A percentile compares a stretch with the other conserved stretches of the same genome.
phyloP scores from a whole-genome alignment of 2,797 vertebrate species.

The Coracias cyanogaster region DNA sequence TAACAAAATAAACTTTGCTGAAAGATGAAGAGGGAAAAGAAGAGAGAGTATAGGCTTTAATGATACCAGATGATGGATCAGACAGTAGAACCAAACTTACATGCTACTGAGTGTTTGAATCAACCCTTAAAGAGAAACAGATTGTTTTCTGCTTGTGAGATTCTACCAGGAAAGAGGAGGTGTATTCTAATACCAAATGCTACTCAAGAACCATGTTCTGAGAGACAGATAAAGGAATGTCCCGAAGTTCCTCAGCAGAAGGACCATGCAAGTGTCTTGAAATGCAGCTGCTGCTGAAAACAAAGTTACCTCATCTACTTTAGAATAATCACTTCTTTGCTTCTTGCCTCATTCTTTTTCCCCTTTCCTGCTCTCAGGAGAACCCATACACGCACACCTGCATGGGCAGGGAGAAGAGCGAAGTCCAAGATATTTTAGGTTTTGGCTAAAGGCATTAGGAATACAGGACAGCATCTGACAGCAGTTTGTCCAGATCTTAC shows the following conservation, averaged over 20 bases:
- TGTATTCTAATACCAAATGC: not conserved
- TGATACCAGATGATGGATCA: not conserved
- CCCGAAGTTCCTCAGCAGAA: not conserved
- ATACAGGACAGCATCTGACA: not conserved
- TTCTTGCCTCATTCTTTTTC: not conserved
- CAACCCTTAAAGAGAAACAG: not conserved
- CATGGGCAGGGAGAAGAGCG: not conserved
- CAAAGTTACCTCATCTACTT: not conserved
- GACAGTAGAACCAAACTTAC: not conserved
- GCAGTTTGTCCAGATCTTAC: not conserved
- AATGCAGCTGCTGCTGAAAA: not conserved
- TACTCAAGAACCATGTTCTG: not conserved
- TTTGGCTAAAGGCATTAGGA: not conserved
- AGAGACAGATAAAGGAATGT: not conserved
- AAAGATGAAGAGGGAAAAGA: not conserved
- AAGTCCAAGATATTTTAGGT: rapidly evolving
- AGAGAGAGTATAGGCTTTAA: not conserved
- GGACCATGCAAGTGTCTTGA: not conserved
- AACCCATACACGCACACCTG: not conserved
- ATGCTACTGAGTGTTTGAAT: not conserved
- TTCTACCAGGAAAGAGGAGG: not conserved
- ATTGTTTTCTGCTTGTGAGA: not conserved
- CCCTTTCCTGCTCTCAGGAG: not conserved
- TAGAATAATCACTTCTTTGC: not conserved
- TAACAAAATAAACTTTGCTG: not conserved